These are phyloP conservation scores for Carassius carassius DNA, from an alignment of 2,113 vertebrate species.

Conservation along the genomic window DNA sequence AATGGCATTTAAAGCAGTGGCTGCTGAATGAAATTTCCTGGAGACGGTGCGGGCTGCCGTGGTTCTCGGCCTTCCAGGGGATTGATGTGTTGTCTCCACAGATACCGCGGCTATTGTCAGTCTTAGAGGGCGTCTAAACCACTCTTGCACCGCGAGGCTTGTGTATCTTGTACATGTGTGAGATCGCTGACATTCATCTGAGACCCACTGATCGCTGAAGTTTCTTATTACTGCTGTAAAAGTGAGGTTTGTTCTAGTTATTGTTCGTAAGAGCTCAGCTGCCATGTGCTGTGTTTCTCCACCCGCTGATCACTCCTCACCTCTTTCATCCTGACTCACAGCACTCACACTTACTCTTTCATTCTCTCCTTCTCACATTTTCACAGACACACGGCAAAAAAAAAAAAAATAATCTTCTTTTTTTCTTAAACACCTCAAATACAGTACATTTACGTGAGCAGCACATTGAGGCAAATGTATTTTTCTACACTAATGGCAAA, in stretches of 20 bases:
- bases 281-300: neutral
- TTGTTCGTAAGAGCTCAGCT: neutral
- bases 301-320: neutral
- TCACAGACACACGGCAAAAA: neutral
- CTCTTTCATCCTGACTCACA: neutral
- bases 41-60: conserved; percentile 31
- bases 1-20: conserved; percentile 62
- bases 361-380: neutral
- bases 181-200: conserved; percentile 1
- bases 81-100: neutral
- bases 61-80: conserved; percentile 28
- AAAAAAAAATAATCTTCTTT: too few species aligned
- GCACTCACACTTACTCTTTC: neutral
- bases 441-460: neutral
- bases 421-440: too few species aligned
- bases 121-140: neutral
- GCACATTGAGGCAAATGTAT: neutral
- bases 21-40: conserved; percentile 44
- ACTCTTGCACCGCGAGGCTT: neutral
- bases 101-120: neutral
- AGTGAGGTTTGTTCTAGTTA: neutral
- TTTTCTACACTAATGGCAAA: neutral
- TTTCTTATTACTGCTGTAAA: conserved; percentile 4
- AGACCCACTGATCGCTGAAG: neutral
- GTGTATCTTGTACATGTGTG: neutral